Evolutionary conservation across 1,140 invertebrate genomes (phyloP).

Genomic region (Planococcus citri): DNA sequence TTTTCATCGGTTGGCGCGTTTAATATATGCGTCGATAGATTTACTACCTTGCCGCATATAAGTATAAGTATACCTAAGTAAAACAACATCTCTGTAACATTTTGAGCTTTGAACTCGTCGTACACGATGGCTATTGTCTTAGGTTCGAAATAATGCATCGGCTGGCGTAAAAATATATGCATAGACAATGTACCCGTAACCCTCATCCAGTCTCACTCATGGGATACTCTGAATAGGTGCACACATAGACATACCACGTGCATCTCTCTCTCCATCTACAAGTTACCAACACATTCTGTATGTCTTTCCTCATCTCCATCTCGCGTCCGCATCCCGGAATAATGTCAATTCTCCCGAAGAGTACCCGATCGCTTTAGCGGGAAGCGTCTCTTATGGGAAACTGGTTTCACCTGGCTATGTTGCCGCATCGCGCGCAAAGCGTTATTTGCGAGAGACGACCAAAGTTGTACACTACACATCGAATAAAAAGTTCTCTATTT

Average conservation of each 20-base stretch:
- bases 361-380: background rate
- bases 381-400: background rate
- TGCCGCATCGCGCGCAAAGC: background rate
- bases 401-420: background rate
- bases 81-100: too few species aligned
- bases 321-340: background rate
- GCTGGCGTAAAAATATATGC: slow-evolving; percentile 1
- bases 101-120: background rate
- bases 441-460: background rate
- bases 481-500: too few species aligned
- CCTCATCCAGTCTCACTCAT: background rate
- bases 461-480: too few species aligned
- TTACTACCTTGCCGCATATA: too few species aligned
- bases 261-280: background rate
- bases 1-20: too few species aligned
- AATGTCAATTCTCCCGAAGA: background rate
- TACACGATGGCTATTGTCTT: background rate
- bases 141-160: background rate
- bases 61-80: too few species aligned
- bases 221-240: too few species aligned
- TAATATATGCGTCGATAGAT: too few species aligned
- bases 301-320: too few species aligned
- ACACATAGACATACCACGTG: background rate
- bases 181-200: slow-evolving; percentile 6
- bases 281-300: background rate